Evolutionary conservation across 2,797 vertebrate genomes (phyloP).

Genomic region (Hyperoplus lanceolatus): DNA sequence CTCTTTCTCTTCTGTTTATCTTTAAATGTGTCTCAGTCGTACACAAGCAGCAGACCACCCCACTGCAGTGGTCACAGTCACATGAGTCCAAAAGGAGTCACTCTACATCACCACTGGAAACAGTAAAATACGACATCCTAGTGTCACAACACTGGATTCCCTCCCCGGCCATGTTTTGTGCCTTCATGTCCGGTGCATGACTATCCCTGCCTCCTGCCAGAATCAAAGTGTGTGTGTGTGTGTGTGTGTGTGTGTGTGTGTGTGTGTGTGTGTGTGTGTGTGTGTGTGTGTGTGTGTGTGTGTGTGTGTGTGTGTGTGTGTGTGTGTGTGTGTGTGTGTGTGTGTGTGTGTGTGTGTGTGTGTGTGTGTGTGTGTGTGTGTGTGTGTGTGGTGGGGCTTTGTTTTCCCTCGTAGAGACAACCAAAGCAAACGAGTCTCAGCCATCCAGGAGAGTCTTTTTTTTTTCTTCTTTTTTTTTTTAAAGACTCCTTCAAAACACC

Average conservation of each 20-base stretch:
- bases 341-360: no score
- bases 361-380: no score
- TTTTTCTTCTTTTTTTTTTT: not conserved
- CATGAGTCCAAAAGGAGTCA: constrained; percentile 15
- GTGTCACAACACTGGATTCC: constrained; percentile 48
- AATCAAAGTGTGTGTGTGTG: constrained; percentile 43
- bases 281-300: no score
- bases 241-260: no score
- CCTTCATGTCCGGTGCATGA: constrained; percentile 30
- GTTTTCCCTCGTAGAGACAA: not conserved
- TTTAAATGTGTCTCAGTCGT: constrained; percentile 12
- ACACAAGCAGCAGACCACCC: constrained; percentile 43
- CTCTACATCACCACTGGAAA: constrained; percentile 43
- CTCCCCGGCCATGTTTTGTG: constrained; percentile 33
- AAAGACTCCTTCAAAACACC: constrained; percentile 12
- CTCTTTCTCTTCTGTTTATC: constrained; percentile 14
- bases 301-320: no score
- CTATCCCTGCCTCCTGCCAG: not conserved
- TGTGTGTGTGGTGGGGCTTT: not conserved
- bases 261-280: no score
- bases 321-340: no score
- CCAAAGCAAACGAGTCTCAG: constrained; percentile 4
- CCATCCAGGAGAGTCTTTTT: not conserved
- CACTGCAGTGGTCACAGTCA: constrained; percentile 24
- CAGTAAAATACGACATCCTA: constrained; percentile 31